These are phyloP conservation scores for Macroglossus sobrinus DNA, from an alignment of 2,113 vertebrate genomes.

Conservation along the genomic window DNA sequence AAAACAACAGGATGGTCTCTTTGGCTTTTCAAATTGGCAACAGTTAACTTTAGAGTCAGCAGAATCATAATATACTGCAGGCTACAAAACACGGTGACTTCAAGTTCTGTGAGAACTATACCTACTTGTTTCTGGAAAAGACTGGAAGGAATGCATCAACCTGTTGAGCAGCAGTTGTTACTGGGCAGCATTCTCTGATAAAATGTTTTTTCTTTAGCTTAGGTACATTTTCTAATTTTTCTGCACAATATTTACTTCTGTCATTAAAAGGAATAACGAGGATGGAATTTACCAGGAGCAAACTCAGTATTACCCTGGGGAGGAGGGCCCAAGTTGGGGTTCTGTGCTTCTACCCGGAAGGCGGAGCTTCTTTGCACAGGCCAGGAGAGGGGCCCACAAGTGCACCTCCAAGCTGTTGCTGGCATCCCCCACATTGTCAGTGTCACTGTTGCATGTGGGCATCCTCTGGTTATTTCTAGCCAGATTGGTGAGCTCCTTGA, in stretches of 20 bases:
- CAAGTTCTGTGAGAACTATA: not conserved
- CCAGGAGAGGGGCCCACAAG: rapidly evolving
- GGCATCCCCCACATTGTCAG: rapidly evolving
- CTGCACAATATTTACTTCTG: not conserved
- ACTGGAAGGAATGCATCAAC: not conserved
- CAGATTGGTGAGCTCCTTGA: not conserved
- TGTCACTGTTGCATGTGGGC: not conserved
- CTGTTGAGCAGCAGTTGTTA: not conserved
- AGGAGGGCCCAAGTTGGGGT: rapidly evolving
- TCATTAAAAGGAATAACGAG: not conserved
- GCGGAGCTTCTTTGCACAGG: not conserved
- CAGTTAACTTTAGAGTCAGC: not conserved
- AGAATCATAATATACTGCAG: rapidly evolving
- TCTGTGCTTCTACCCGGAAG: not conserved
- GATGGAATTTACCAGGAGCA: not conserved
- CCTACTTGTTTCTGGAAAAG: not conserved
- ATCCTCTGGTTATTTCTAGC: not conserved
- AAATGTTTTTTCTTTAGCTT: not conserved
- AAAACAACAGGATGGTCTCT: not conserved
- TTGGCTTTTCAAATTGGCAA: not conserved
- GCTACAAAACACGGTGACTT: not conserved
- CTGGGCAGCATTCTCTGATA: not conserved
- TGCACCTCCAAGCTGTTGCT: not conserved
- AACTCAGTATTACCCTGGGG: rapidly evolving
- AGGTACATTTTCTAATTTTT: not conserved